phyloP scores from a whole-genome alignment of 2,888 invertebrate species.

The Drosophila cognata region DNA sequence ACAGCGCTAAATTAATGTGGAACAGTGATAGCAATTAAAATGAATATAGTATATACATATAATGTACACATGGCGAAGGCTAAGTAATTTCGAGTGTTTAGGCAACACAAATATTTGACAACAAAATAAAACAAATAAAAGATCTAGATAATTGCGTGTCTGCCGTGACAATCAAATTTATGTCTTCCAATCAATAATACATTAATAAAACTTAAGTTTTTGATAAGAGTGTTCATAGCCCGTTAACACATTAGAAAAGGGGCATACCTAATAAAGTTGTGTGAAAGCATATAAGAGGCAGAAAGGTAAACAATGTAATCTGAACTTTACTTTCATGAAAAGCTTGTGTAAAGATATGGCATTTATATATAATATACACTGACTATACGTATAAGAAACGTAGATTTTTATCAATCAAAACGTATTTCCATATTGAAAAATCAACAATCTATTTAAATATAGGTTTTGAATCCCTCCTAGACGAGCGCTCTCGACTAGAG shows the following conservation, averaged over 20 bases:
- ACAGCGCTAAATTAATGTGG: conserved; percentile 52
- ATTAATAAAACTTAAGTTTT: not conserved
- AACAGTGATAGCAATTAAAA: conserved; percentile 33
- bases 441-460: not conserved
- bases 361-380: not conserved
- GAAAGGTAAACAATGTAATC: not conserved
- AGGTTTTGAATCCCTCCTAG: not conserved
- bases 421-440: not conserved
- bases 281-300: not conserved
- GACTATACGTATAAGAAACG: not conserved
- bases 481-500: not conserved
- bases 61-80: not conserved
- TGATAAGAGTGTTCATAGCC: not conserved
- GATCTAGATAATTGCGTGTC: not conserved
- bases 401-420: not conserved
- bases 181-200: not conserved
- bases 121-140: conserved; percentile 2
- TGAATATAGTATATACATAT: conserved; percentile 1
- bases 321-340: not conserved
- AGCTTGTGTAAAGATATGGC: not conserved
- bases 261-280: not conserved
- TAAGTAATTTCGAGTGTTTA: not conserved
- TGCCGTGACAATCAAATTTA: not conserved
- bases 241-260: not conserved
- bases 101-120: conserved; percentile 1